These are phyloP conservation scores for Drosophila mercatorum DNA, from an alignment of 2,888 invertebrate genomes.

Conservation along the genomic window DNA sequence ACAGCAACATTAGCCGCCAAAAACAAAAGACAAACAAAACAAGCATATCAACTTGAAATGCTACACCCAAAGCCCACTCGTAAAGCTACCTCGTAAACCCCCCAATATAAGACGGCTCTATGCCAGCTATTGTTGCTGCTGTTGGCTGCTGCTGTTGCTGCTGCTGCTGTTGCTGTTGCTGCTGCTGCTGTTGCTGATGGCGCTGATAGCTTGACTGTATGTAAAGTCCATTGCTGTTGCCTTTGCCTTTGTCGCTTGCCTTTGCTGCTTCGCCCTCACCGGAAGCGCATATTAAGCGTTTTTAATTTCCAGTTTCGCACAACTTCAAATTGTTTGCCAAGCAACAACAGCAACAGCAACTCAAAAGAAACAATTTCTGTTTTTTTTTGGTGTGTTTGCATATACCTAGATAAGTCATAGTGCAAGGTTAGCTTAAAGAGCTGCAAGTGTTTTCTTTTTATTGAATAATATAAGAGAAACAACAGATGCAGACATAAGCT, in stretches of 20 bases:
- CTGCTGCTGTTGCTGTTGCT: slow-evolving; percentile 27
- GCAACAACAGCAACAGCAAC: slow-evolving; percentile 17
- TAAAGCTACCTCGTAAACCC: slow-evolving; percentile 7
- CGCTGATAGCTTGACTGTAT: slow-evolving; percentile 56
- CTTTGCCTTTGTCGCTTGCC: slow-evolving; percentile 20
- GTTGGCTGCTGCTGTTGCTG: background rate
- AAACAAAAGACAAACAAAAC: slow-evolving; percentile 71
- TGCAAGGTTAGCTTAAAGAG: background rate
- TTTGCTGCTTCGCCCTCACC: slow-evolving; percentile 46
- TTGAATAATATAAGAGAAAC: background rate
- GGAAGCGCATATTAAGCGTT: slow-evolving; percentile 73
- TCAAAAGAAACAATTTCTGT: slow-evolving; percentile 1
- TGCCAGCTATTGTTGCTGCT: background rate
- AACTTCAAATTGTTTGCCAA: slow-evolving; percentile 58
- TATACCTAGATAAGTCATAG: background rate
- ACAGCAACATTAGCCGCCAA: slow-evolving; percentile 39
- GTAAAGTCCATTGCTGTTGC: slow-evolving; percentile 25
- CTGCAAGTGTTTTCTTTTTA: background rate
- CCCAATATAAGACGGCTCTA: background rate
- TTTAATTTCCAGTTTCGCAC: slow-evolving; percentile 73
- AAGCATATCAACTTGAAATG: slow-evolving; percentile 73
- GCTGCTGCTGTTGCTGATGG: slow-evolving; percentile 45
- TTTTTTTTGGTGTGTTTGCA: background rate
- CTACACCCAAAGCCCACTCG: slow-evolving; percentile 19
- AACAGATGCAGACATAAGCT: background rate